Conservation (phyloP, 2,797 vertebrate genomes). For the Selene dorsalis region DNA sequence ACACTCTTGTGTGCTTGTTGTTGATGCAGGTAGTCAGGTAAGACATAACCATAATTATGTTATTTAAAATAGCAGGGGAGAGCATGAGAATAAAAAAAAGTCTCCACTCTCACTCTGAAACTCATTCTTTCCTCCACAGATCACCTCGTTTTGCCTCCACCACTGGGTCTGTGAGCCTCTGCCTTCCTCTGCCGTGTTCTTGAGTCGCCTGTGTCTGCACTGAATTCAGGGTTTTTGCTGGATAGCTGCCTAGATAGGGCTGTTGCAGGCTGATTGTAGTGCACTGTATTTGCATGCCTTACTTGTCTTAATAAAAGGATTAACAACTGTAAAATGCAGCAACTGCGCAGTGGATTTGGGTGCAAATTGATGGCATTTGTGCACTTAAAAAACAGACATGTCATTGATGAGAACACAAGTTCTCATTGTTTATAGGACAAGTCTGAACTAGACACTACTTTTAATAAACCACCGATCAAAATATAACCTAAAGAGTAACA, state of each 20-base stretch:
- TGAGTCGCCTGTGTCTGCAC: constrained; percentile 11
- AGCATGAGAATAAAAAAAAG: too few relatives aligned
- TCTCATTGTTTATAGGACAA: background rate
- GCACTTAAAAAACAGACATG: too few relatives aligned
- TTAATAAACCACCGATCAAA: constrained; percentile 5
- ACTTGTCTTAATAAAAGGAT: constrained; percentile 52
- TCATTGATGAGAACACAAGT: too few relatives aligned
- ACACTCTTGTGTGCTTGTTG: background rate
- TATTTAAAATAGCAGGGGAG: too few relatives aligned
- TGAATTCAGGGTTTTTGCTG: constrained; percentile 45
- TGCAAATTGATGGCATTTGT: constrained; percentile 1
- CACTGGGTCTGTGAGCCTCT: constrained; percentile 1
- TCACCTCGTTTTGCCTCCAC: constrained; percentile 1
- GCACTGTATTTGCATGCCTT: constrained; percentile 62
- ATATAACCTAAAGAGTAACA: background rate
- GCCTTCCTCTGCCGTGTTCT: constrained; percentile 35
- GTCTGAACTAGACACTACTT: background rate
- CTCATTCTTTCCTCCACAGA: constrained; percentile 40
- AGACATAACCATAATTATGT: background rate
- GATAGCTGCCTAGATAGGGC: background rate
- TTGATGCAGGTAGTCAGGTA: background rate
- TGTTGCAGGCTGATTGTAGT: background rate
- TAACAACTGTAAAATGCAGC: constrained; percentile 1
- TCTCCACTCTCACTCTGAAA: background rate
- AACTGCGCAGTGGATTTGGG: background rate